A percentile compares a stretch with the other conserved stretches of the same genome.
phyloP scores from a whole-genome alignment of 1,140 invertebrate species.

The Lanistes nyassanus region DNA sequence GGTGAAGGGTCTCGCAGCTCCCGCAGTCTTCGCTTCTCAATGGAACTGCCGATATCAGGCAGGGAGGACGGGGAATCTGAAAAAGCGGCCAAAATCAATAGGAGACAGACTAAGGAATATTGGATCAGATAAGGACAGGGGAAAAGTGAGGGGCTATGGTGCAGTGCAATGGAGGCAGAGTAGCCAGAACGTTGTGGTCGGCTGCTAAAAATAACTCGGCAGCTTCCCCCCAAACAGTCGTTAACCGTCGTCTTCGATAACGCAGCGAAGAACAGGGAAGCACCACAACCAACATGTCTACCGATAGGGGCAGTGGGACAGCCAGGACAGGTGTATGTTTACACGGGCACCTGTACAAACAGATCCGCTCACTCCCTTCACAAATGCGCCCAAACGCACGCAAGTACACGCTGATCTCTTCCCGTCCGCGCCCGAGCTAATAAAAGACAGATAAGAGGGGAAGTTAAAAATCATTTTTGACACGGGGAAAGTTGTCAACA shows the following conservation, averaged over 20 bases:
- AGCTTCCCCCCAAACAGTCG: neutral
- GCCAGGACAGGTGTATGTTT: too few species aligned
- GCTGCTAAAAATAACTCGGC: neutral
- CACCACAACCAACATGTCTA: neutral
- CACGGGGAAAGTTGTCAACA: neutral
- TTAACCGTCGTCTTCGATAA: neutral
- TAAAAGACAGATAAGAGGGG: neutral
- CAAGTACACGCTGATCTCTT: neutral
- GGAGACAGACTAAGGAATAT: conserved; percentile 7
- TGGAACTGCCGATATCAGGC: too few species aligned
- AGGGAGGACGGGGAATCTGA: neutral
- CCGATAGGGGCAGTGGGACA: too few species aligned
- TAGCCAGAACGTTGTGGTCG: too few species aligned
- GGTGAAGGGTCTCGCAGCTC: too few species aligned
- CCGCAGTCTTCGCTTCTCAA: too few species aligned
- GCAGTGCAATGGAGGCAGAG: too few species aligned
- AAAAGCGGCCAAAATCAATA: conserved; percentile 1
- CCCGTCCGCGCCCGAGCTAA: neutral
- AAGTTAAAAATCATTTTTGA: neutral
- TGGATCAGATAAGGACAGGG: neutral
- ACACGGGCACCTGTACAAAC: too few species aligned
- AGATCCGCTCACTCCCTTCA: neutral
- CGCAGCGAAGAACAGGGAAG: neutral
- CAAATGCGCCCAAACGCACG: neutral
- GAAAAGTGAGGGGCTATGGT: neutral